phyloP scores from a whole-genome alignment of 2,888 invertebrate species.

The Rutpela maculata region DNA sequence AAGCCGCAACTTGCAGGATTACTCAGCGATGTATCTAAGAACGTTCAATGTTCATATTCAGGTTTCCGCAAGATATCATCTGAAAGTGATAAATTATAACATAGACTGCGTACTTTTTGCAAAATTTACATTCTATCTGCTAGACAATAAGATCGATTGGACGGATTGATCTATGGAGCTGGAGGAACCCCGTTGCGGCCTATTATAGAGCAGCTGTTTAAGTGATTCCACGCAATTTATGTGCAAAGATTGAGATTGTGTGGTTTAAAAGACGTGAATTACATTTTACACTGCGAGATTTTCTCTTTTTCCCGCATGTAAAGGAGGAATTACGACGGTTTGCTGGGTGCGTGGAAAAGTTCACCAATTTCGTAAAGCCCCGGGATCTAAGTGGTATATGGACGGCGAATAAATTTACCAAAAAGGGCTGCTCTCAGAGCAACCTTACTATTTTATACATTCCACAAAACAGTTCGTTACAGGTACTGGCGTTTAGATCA shows the following conservation, averaged over 20 bases:
- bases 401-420: constrained; percentile 13
- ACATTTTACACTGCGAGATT: constrained; percentile 22
- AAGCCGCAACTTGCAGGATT: background rate
- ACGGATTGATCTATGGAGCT: constrained; percentile 56
- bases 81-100: constrained; percentile 45
- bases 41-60: constrained; percentile 45
- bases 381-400: constrained; percentile 13
- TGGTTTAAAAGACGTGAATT: constrained; percentile 34
- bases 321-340: constrained; percentile 10
- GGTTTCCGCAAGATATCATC: constrained; percentile 49
- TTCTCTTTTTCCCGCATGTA: constrained; percentile 18
- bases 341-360: constrained; percentile 22
- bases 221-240: constrained; percentile 59
- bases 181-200: constrained; percentile 54
- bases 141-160: constrained; percentile 59
- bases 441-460: background rate
- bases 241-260: constrained; percentile 59
- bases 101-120: constrained; percentile 32
- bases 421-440: background rate
- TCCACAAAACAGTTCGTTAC: background rate
- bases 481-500: background rate
- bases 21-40: constrained; percentile 33
- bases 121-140: constrained; percentile 39
- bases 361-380: constrained; percentile 15
- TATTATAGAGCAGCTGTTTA: constrained; percentile 61